phyloP scores from a whole-genome alignment of 1,140 invertebrate species.

The Pinna nobilis region DNA sequence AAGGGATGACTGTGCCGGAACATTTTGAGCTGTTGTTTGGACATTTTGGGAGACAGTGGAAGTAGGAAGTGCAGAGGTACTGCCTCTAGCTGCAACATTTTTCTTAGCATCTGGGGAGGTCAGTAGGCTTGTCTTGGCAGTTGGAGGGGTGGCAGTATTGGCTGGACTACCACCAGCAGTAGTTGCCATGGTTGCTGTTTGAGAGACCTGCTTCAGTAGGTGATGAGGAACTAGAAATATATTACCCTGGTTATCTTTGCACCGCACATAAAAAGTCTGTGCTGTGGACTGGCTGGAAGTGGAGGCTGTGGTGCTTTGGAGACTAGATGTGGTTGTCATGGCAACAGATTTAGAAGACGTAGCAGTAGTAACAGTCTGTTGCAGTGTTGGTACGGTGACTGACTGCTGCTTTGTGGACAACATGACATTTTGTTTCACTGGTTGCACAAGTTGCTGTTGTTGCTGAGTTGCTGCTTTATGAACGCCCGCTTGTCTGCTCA shows the following conservation, averaged over 20 bases:
- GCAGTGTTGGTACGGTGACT: too few species aligned
- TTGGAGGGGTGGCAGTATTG: background rate
- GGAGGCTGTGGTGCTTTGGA: background rate
- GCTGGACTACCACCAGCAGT: background rate
- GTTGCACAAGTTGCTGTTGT: too few species aligned
- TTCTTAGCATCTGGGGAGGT: background rate
- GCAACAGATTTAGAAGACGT: background rate
- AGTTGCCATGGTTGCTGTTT: background rate
- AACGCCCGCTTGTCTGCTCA: too few species aligned
- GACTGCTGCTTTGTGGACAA: too few species aligned
- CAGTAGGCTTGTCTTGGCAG: background rate
- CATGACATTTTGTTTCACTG: too few species aligned
- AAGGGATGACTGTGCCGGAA: background rate
- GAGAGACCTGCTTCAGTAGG: slow-evolving; percentile 27
- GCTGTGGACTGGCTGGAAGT: background rate
- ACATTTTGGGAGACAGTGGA: too few species aligned
- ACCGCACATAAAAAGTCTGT: slow-evolving; percentile 42
- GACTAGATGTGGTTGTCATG: background rate
- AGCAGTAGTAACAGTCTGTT: too few species aligned
- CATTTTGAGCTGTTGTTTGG: background rate
- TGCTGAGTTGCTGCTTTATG: too few species aligned
- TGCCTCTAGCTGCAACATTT: background rate
- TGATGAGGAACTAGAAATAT: slow-evolving; percentile 52
- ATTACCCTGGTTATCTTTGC: slow-evolving; percentile 49
- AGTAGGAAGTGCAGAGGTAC: background rate